Evolutionary conservation across 1,140 invertebrate genomes (phyloP).

Genomic region (Trichonephila inaurata): DNA sequence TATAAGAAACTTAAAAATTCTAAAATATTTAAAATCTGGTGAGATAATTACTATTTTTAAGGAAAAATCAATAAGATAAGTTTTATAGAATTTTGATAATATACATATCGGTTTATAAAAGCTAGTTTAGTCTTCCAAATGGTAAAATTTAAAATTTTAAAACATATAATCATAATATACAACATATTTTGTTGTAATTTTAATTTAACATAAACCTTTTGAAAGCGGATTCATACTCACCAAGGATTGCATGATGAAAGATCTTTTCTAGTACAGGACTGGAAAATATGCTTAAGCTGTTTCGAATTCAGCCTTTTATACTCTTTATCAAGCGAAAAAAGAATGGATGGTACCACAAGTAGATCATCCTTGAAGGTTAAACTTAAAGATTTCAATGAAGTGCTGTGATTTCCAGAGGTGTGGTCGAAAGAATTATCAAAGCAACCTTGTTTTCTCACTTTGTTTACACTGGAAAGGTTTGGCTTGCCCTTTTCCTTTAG

Average conservation of each 20-base stretch:
- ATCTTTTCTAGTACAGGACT: slow-evolving; percentile 10
- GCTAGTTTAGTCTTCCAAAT: too few relatives aligned
- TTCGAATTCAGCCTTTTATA: neutral
- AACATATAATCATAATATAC: too few relatives aligned
- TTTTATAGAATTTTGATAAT: too few relatives aligned
- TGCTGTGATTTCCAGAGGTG: neutral
- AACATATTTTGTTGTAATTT: too few relatives aligned
- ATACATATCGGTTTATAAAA: too few relatives aligned
- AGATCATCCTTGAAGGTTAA: neutral
- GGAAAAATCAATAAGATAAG: too few relatives aligned
- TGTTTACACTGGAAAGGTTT: neutral
- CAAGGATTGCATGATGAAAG: slow-evolving; percentile 5
- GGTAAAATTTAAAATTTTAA: too few relatives aligned
- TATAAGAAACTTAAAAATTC: too few relatives aligned
- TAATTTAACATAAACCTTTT: too few relatives aligned
- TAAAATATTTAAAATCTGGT: too few relatives aligned
- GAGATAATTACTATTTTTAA: too few relatives aligned
- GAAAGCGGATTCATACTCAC: neutral
- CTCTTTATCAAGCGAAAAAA: neutral
- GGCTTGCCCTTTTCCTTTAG: neutral
- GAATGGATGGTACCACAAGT: neutral
- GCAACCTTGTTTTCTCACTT: neutral
- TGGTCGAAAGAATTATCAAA: neutral
- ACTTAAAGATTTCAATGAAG: neutral
- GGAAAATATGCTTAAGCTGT: neutral